phyloP scores from a whole-genome alignment of 2,888 invertebrate genomes.

The Amblyteles armatorius region DNA sequence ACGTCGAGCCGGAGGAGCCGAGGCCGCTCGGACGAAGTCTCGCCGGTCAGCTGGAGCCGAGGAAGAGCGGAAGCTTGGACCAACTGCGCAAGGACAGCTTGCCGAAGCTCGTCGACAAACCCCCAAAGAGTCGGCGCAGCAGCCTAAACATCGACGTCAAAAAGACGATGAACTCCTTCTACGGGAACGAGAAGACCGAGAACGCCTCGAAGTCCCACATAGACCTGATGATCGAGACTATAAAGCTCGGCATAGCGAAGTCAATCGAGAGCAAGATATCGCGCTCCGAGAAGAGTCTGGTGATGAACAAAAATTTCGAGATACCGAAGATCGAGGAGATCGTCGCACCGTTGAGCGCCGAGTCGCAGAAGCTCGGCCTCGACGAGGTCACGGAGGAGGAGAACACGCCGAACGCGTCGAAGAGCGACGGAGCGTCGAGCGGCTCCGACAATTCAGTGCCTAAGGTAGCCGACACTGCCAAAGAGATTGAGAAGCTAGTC shows the following conservation, averaged over 20 bases:
- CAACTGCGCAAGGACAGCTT: constrained; percentile 76
- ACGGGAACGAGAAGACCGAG: constrained; percentile 77
- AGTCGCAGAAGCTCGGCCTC: constrained; percentile 78
- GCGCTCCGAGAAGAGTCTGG: constrained; percentile 77
- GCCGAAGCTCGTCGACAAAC: constrained; percentile 75
- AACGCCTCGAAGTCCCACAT: constrained; percentile 78
- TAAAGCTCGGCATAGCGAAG: constrained; percentile 82
- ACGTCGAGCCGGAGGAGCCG: constrained; percentile 61
- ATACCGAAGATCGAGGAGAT: constrained; percentile 81
- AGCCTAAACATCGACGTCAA: constrained; percentile 81
- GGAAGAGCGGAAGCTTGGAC: constrained; percentile 72
- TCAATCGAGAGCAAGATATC: constrained; percentile 81
- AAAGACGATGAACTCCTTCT: constrained; percentile 79
- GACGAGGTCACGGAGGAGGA: constrained; percentile 73
- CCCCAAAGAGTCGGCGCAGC: constrained; percentile 78
- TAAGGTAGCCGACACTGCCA: constrained; percentile 84
- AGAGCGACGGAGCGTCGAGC: constrained; percentile 62
- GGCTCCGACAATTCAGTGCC: constrained; percentile 79
- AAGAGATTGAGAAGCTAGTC: constrained; percentile 84
- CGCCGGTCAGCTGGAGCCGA: constrained; percentile 52
- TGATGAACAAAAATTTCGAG: constrained; percentile 79
- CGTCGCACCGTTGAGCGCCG: constrained; percentile 80
- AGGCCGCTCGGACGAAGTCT: constrained; percentile 55
- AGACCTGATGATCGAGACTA: constrained; percentile 83
- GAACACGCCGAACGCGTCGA: constrained; percentile 75